These are phyloP conservation scores for Trypoxylon attenuatum DNA, from an alignment of 2,888 invertebrate species.

Conservation along the genomic window DNA sequence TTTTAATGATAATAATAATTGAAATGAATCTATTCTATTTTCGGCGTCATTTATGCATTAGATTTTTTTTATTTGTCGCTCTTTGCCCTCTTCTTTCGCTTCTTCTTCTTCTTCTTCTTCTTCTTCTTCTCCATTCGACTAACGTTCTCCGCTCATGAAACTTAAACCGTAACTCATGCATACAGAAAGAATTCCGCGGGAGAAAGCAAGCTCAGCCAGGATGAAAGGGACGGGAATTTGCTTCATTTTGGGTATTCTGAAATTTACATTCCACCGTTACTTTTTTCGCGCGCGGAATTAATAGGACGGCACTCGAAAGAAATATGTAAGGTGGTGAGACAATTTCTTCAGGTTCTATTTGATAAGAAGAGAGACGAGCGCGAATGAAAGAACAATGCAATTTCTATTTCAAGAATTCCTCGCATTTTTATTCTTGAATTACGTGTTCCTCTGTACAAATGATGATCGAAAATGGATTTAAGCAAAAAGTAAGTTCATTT, in stretches of 20 bases:
- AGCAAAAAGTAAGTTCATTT: no score
- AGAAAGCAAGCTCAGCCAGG: background rate
- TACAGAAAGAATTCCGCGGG: constrained; percentile 20
- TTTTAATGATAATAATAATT: no score
- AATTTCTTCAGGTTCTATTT: no score
- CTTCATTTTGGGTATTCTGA: constrained; percentile 28
- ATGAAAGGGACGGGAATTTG: background rate
- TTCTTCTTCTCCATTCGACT: constrained; percentile 2
- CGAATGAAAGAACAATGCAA: no score
- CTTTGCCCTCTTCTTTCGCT: background rate
- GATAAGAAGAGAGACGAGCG: no score
- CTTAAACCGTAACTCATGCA: constrained; percentile 34
- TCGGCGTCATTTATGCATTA: no score
- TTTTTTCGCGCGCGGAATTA: constrained; percentile 31
- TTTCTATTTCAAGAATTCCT: no score
- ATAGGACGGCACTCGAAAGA: background rate
- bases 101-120: background rate
- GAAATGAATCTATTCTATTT: no score
- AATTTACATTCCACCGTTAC: constrained; percentile 37
- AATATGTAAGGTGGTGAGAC: background rate
- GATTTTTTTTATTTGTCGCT: constrained; percentile 11
- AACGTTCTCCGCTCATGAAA: constrained; percentile 9
- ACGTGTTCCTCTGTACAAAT: no score
- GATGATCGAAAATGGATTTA: no score
- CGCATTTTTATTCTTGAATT: no score